Evolutionary conservation across 2,797 vertebrate species (phyloP), one percentile per base, ranked within the genome.

Genomic region (Leptoclinus maculatus): DNA sequence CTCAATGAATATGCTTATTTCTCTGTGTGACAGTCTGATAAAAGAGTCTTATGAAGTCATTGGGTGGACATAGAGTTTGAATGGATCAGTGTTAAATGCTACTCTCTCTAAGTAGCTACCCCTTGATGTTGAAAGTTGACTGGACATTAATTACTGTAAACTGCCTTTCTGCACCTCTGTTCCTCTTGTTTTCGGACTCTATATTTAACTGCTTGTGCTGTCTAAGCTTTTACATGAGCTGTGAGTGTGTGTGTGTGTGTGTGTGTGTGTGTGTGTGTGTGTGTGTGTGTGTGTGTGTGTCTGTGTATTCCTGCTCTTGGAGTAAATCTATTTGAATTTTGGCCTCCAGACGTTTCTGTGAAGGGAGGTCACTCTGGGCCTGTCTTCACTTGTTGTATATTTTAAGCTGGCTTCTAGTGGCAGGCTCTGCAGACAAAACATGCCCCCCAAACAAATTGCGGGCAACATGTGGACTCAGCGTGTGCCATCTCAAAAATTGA

Each of bases 381-480:
- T 66, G 63, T 66, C 29, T 66, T 36, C 29, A 49, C 21, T 8
- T 51, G 39, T 41, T 41, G 41, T 36, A 51, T 66, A 66, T 66
- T 66, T 66, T 66, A 34, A 65, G 10, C 43, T 7, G 1, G 27
- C 45, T 49, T 51, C 29, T 36, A n/a, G 21, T 36, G 12, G 29
- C 8, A 1, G 45, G 45, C 45, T 66, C 21, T 66, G 64, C 12
- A 66, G 7, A 51, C 4, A 1, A 1, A 9, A 8, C 45, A 36
- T 51, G 29, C 29, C 21, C 7, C 4, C 21, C 21, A 34, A 49
- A 32, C 12, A 49, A 51, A 66, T 34, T 49, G 19, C 3, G 4
- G 45, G 7, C 64, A 51, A n/a, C 64, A 65, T 3, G 45, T 49
- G 17, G 27, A 29, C 9, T 23, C 5, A 12, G 25, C 5, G 27